Conservation (phyloP, 2,113 vertebrate species). For the Ursus arctos region DNA sequence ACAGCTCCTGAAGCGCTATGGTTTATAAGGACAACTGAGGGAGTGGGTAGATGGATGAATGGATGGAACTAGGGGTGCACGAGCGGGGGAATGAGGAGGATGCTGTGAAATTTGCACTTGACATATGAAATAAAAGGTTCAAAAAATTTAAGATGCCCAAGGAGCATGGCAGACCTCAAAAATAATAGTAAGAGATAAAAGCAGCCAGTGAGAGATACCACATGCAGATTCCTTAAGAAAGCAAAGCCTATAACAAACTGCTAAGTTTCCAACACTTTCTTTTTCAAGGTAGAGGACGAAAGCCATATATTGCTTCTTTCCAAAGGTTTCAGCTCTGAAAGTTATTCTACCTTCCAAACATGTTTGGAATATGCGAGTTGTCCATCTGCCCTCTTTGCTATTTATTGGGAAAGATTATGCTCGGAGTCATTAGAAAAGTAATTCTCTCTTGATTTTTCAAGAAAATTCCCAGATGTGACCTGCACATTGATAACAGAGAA, state of each 20-base stretch:
- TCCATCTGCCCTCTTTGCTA: slow-evolving; percentile 45
- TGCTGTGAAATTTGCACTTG: slow-evolving; percentile 32
- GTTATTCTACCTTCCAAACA: slow-evolving; percentile 68
- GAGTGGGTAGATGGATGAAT: background rate
- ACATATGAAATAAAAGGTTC: slow-evolving; percentile 26
- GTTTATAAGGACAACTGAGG: background rate
- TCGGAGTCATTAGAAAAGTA: slow-evolving; percentile 78
- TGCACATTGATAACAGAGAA: slow-evolving; percentile 71
- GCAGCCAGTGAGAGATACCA: background rate
- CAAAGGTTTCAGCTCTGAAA: slow-evolving; percentile 59
- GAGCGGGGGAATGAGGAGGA: background rate
- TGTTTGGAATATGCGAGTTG: slow-evolving; percentile 59
- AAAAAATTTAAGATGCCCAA: slow-evolving; percentile 24
- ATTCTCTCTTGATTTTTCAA: slow-evolving; percentile 81
- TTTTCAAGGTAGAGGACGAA: slow-evolving; percentile 41
- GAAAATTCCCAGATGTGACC: slow-evolving; percentile 76
- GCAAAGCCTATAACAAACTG: background rate
- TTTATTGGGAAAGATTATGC: slow-evolving; percentile 71
- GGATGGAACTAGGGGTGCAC: background rate
- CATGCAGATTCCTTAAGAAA: slow-evolving; percentile 14
- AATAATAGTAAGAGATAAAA: background rate
- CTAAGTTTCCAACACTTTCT: slow-evolving; percentile 24
- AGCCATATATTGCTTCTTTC: slow-evolving; percentile 9
- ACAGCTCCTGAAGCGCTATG: background rate
- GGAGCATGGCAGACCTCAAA: background rate